Percentiles rank a stretch among this genome's conserved stretches.
phyloP scores from a whole-genome alignment of 2,797 vertebrate species.

The Denticeps clupeoides region DNA sequence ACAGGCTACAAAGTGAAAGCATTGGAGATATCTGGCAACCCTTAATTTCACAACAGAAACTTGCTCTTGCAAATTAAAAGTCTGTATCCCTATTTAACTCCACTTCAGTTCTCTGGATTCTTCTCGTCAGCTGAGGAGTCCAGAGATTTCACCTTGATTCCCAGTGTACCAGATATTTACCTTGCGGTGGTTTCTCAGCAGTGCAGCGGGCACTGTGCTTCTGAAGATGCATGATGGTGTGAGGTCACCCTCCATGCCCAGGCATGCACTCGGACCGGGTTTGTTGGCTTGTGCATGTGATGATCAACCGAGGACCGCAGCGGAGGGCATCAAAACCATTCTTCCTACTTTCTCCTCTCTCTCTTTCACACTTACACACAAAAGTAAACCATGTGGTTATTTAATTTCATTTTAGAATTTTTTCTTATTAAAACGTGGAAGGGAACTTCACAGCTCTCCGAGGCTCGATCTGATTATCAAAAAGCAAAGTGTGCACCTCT shows the following conservation, averaged over 20 bases:
- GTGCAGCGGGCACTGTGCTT: constrained; percentile 36
- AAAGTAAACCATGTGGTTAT: too few species aligned
- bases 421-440: too few species aligned
- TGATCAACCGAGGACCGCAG: too few species aligned
- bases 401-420: too few species aligned
- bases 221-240: constrained; percentile 42
- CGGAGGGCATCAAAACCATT: too few species aligned
- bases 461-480: too few species aligned
- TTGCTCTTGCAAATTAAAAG: too few species aligned
- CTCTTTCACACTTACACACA: too few species aligned
- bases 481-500: constrained; percentile 19
- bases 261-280: constrained; percentile 32
- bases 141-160: neutral
- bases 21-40: constrained; percentile 23
- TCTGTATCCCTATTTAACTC: neutral
- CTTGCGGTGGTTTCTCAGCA: constrained; percentile 15
- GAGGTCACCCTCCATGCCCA: constrained; percentile 24
- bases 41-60: too few species aligned
- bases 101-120: neutral
- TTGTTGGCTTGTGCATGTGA: constrained; percentile 39
- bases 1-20: constrained; percentile 11
- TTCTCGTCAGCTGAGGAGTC: neutral
- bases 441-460: too few species aligned
- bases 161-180: constrained; percentile 17
- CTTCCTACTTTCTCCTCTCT: too few species aligned